Evolutionary conservation across 2,113 vertebrate genomes (phyloP).

Genomic region (Leucopsar rothschildi): DNA sequence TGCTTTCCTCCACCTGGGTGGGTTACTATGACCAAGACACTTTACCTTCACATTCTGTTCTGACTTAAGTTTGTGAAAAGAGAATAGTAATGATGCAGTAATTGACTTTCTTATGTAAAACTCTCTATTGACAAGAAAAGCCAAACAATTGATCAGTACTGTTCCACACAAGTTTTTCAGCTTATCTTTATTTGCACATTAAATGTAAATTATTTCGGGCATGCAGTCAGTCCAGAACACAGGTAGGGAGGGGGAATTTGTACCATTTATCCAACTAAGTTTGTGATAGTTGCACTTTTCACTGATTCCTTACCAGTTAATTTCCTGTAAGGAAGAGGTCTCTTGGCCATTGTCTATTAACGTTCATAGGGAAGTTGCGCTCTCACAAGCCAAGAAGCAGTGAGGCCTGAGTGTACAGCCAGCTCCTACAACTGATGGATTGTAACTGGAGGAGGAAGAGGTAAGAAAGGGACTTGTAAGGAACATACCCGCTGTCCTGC

Average conservation of each 20-base stretch:
- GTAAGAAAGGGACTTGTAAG: neutral
- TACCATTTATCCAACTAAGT: neutral
- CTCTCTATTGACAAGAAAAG: neutral
- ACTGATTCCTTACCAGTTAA: neutral
- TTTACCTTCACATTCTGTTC: neutral
- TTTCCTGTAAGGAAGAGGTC: neutral
- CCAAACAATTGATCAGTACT: neutral
- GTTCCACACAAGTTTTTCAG: neutral
- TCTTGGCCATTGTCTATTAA: neutral
- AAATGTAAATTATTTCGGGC: neutral
- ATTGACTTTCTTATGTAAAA: neutral
- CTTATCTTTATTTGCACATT: neutral
- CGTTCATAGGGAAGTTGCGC: neutral
- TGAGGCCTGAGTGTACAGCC: neutral
- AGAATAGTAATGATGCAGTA: neutral
- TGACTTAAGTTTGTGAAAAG: neutral
- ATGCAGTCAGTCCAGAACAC: neutral
- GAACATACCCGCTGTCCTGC: neutral
- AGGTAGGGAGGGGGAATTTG: neutral
- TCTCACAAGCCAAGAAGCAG: neutral
- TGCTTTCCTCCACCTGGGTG: neutral
- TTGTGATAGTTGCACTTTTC: neutral
- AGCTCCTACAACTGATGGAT: neutral
- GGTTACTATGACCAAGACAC: neutral
- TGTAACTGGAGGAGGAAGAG: neutral